Evolutionary conservation across 2,888 invertebrate genomes (phyloP).

Genomic region (Lamellibrachia columna): DNA sequence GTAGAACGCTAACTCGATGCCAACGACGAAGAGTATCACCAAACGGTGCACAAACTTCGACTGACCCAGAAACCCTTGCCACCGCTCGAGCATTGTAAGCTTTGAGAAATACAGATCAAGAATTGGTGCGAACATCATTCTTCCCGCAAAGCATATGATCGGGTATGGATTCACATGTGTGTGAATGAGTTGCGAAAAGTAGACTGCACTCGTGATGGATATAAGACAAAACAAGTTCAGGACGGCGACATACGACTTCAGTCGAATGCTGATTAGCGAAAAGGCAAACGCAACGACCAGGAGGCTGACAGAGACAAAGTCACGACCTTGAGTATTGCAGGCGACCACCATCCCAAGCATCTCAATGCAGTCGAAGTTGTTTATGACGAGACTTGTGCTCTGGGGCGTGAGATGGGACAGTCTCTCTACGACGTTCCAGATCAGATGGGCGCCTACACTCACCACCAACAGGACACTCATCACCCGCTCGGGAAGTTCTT

Average conservation of each 20-base stretch:
- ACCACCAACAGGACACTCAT: conserved; percentile 60
- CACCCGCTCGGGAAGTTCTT: conserved; percentile 49
- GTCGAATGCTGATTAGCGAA: conserved; percentile 55
- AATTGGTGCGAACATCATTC: conserved; percentile 55
- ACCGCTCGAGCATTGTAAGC: conserved; percentile 57
- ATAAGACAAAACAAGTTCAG: conserved; percentile 49
- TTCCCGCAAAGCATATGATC: conserved; percentile 54
- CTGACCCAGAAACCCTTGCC: conserved; percentile 53
- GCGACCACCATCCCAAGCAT: conserved; percentile 56
- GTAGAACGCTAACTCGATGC: conserved; percentile 49
- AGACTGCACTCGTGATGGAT: conserved; percentile 44
- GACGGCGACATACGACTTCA: conserved; percentile 57
- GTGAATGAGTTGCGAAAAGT: conserved; percentile 51
- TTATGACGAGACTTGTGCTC: conserved; percentile 46
- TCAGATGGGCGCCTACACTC: conserved; percentile 50
- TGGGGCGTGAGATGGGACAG: conserved; percentile 45
- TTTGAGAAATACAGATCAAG: conserved; percentile 59
- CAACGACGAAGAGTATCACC: conserved; percentile 46
- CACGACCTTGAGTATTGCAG: conserved; percentile 50
- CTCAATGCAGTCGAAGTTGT: conserved; percentile 51
- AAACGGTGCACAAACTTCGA: conserved; percentile 49
- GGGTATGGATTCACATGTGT: conserved; percentile 54
- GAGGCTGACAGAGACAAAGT: conserved; percentile 50
- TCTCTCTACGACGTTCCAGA: conserved; percentile 53
- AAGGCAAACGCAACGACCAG: conserved; percentile 53